phyloP scores from a whole-genome alignment of 2,797 vertebrate species.

The Zalophus californianus region DNA sequence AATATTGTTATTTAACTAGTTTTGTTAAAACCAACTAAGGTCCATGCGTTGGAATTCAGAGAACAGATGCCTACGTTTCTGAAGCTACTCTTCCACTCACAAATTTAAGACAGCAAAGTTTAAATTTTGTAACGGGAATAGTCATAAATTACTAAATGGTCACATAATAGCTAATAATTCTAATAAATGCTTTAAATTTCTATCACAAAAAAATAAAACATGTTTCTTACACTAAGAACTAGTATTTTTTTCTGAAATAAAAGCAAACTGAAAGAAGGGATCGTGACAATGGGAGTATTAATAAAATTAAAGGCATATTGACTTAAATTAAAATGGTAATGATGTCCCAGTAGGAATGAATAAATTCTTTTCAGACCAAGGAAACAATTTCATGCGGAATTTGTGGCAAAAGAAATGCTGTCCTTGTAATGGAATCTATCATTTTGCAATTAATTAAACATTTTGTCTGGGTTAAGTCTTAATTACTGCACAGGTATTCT shows the following conservation, averaged over 20 bases:
- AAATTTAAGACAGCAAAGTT: not conserved
- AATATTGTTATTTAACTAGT: not conserved
- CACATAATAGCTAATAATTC: slow-evolving; percentile 21
- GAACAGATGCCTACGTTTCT: slow-evolving; percentile 1
- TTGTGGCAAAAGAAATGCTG: not conserved
- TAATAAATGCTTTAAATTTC: slow-evolving; percentile 32
- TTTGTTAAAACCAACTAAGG: not conserved
- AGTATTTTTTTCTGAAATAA: slow-evolving; percentile 46
- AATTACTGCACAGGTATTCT: not conserved
- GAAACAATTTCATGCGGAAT: slow-evolving; percentile 13
- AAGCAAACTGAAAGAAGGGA: slow-evolving; percentile 12
- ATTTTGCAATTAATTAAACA: slow-evolving; percentile 20
- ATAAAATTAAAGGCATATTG: slow-evolving; percentile 4
- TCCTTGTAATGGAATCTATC: not conserved
- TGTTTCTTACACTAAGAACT: not conserved
- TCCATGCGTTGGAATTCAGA: not conserved
- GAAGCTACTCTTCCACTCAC: not conserved
- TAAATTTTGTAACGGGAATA: slow-evolving; percentile 10
- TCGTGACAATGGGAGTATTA: not conserved
- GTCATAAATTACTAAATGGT: slow-evolving; percentile 17
- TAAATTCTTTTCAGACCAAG: not conserved
- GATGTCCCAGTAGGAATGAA: not conserved
- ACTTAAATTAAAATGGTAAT: slow-evolving; percentile 47
- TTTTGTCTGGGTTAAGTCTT: not conserved
- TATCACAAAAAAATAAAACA: slow-evolving; percentile 43